Percentiles rank a stretch among this genome's conserved stretches.
Conservation (phyloP, 2,113 vertebrate species). For the Trichomycterus rosablanca region DNA sequence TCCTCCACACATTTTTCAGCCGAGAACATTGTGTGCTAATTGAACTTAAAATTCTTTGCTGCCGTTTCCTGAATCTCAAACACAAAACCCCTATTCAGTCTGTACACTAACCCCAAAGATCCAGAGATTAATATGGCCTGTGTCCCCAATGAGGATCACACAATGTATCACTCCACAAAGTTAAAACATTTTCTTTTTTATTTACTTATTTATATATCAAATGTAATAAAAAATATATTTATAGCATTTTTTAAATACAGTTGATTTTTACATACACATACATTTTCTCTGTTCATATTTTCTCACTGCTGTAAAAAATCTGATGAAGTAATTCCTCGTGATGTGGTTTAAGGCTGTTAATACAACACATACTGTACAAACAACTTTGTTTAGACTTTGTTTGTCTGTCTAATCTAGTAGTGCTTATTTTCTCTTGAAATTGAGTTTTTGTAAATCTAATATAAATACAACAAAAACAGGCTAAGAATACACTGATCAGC, state of each 20-base stretch:
- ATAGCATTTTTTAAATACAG: too few relatives aligned
- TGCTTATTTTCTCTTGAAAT: slow-evolving; percentile 2
- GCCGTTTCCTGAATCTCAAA: slow-evolving; percentile 11
- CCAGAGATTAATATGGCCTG: not conserved
- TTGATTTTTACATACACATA: too few relatives aligned
- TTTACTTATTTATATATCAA: slow-evolving; percentile 28
- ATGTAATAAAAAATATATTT: slow-evolving; percentile 25
- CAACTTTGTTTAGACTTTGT: not conserved
- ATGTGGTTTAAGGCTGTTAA: slow-evolving; percentile 7
- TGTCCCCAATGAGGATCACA: slow-evolving; percentile 39
- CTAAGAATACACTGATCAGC: too few relatives aligned
- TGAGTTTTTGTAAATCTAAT: too few relatives aligned
- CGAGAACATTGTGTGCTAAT: slow-evolving; percentile 53
- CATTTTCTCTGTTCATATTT: not conserved
- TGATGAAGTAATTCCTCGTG: slow-evolving; percentile 1
- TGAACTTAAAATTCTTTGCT: slow-evolving; percentile 50
- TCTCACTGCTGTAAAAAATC: slow-evolving; percentile 1
- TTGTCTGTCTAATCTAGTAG: not conserved
- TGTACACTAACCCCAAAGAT: not conserved
- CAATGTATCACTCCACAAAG: slow-evolving; percentile 23
- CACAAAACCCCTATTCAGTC: slow-evolving; percentile 50
- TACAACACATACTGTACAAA: not conserved
- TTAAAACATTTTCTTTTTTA: slow-evolving; percentile 10
- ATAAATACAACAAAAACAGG: too few relatives aligned
- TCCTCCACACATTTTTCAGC: slow-evolving; percentile 49